These are phyloP conservation scores for Megalurothrips usitatus DNA, from an alignment of 2,888 invertebrate genomes.

Conservation along the genomic window DNA sequence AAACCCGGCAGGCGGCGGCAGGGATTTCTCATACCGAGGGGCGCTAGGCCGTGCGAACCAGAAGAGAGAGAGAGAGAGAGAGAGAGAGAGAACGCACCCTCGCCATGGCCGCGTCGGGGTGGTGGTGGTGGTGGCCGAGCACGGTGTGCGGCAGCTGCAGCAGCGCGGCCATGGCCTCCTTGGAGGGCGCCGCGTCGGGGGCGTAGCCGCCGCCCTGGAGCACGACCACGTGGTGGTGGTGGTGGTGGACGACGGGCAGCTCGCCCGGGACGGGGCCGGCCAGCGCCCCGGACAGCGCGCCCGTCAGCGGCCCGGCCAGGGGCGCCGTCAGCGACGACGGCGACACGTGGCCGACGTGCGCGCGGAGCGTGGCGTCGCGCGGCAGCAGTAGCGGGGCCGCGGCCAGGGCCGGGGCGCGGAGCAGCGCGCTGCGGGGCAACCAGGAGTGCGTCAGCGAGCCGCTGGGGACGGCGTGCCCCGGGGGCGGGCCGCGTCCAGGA, in stretches of 20 bases:
- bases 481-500: background rate
- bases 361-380: background rate
- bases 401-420: background rate
- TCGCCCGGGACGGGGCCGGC: background rate
- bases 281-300: background rate
- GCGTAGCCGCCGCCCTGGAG: slow-evolving; percentile 11
- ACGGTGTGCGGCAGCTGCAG: slow-evolving; percentile 6
- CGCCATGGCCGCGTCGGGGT: background rate
- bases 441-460: no score
- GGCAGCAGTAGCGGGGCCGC: background rate
- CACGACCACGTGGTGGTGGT: slow-evolving; percentile 13
- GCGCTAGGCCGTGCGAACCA: no score
- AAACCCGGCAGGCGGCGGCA: no score
- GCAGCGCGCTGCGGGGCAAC: background rate
- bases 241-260: slow-evolving; percentile 16
- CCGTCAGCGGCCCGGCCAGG: background rate
- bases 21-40: no score
- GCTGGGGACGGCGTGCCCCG: no score
- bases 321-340: background rate
- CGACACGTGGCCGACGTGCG: slow-evolving; percentile 7
- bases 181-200: background rate
- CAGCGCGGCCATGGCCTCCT: slow-evolving; percentile 18
- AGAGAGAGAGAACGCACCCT: no score
- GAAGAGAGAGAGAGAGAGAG: no score
- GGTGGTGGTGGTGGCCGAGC: background rate